A percentile compares a stretch with the other conserved stretches of the same genome.
Evolutionary conservation across 1,140 invertebrate genomes (phyloP).

Genomic region (Cyclargus thomasi): DNA sequence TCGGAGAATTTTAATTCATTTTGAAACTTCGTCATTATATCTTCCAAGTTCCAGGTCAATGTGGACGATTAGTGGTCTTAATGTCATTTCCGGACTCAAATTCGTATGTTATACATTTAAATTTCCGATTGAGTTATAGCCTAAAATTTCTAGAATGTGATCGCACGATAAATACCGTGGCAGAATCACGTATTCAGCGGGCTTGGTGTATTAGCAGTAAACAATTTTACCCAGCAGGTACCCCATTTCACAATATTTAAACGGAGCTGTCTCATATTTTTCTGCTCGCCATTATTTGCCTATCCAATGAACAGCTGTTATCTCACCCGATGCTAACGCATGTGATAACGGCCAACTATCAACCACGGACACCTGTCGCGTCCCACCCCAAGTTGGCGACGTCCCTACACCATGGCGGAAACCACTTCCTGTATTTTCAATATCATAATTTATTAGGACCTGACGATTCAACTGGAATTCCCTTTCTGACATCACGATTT

Average conservation of each 20-base stretch:
- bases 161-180: too few relatives aligned
- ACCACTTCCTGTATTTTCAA: not conserved
- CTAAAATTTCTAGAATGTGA: not conserved
- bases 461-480: not conserved
- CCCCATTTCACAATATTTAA: not conserved
- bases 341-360: not conserved
- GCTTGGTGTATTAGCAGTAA: too few relatives aligned
- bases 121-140: not conserved
- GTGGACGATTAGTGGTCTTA: not conserved
- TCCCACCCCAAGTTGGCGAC: not conserved
- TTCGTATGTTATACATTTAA: not conserved
- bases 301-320: constrained; percentile 9
- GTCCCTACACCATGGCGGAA: not conserved
- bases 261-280: not conserved
- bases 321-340: not conserved
- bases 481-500: not conserved
- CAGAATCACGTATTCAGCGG: too few relatives aligned
- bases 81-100: not conserved
- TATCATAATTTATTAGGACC: not conserved
- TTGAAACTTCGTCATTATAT: not conserved
- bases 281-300: not conserved
- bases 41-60: not conserved
- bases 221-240: too few relatives aligned
- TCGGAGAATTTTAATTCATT: not conserved
- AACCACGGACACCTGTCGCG: not conserved